A percentile compares a stretch with the other conserved stretches of the same genome.
These are phyloP conservation scores for Theocolax elegans DNA, from an alignment of 1,140 invertebrate species.

Conservation along the genomic window DNA sequence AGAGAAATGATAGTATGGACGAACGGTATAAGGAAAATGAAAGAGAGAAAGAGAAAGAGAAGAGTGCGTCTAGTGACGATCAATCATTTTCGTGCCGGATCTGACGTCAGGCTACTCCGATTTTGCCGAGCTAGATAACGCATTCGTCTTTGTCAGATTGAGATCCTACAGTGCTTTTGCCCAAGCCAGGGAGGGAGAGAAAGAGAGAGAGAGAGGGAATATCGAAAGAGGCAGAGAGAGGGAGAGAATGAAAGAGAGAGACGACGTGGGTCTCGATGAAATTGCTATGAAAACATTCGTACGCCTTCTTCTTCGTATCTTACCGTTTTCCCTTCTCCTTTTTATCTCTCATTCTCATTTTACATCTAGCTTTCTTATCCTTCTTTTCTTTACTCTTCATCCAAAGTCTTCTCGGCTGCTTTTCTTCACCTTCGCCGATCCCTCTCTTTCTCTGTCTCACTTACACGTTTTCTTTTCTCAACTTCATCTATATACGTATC, in stretches of 20 bases:
- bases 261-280: slow-evolving; percentile 2
- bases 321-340: background rate
- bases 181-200: background rate
- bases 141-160: slow-evolving; percentile 45
- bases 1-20: background rate
- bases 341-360: background rate
- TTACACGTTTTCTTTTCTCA: background rate
- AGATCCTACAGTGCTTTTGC: background rate
- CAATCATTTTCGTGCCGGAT: slow-evolving; percentile 42
- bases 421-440: background rate
- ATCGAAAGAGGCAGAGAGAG: background rate
- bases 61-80: slow-evolving; percentile 26
- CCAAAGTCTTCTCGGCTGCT: background rate
- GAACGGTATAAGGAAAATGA: background rate
- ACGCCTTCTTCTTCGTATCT: background rate
- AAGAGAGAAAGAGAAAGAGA: background rate
- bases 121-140: slow-evolving; percentile 42
- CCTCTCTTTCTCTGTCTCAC: background rate
- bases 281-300: slow-evolving; percentile 22
- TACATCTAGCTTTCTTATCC: background rate
- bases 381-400: background rate
- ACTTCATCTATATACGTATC: too few species aligned
- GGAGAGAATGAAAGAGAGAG: background rate
- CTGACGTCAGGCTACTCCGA: slow-evolving; percentile 35
- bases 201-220: background rate